Evolutionary conservation across 2,888 invertebrate species (phyloP).

Genomic region (Cremastinae sp.): DNA sequence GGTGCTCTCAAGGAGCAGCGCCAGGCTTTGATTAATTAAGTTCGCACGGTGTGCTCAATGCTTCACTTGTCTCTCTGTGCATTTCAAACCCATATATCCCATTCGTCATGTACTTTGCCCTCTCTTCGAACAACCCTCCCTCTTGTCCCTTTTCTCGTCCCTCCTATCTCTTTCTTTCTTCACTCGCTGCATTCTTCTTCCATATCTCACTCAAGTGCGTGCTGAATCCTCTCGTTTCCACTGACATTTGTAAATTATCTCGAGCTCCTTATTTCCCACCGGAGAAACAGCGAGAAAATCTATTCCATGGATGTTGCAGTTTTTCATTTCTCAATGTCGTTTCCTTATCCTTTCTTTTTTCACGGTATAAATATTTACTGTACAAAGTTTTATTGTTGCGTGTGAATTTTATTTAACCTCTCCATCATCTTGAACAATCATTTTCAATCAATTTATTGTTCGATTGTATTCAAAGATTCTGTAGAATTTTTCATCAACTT

Average conservation of each 20-base stretch:
- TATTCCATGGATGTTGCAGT: neutral
- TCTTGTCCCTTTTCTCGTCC: neutral
- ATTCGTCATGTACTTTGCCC: conserved; percentile 49
- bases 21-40: conserved; percentile 61
- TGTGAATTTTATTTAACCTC: neutral
- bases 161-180: neutral
- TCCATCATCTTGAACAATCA: too few relatives aligned
- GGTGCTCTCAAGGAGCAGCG: conserved; percentile 56
- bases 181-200: conserved; percentile 13
- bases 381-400: neutral
- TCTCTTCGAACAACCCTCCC: neutral
- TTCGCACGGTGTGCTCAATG: conserved; percentile 49
- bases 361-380: conserved; percentile 11
- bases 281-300: conserved; percentile 35
- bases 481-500: too few relatives aligned
- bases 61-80: conserved; percentile 45
- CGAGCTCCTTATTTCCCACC: conserved; percentile 25
- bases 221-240: conserved; percentile 43
- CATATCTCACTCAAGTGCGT: conserved; percentile 39
- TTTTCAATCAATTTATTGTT: too few relatives aligned
- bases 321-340: conserved; percentile 9
- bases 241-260: conserved; percentile 51
- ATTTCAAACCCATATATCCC: conserved; percentile 47
- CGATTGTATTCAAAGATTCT: too few relatives aligned
- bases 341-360: neutral